A percentile compares a stretch with the other conserved stretches of the same genome.
phyloP scores from a whole-genome alignment of 2,888 invertebrate genomes.

The Megaustenia siamemsis region DNA sequence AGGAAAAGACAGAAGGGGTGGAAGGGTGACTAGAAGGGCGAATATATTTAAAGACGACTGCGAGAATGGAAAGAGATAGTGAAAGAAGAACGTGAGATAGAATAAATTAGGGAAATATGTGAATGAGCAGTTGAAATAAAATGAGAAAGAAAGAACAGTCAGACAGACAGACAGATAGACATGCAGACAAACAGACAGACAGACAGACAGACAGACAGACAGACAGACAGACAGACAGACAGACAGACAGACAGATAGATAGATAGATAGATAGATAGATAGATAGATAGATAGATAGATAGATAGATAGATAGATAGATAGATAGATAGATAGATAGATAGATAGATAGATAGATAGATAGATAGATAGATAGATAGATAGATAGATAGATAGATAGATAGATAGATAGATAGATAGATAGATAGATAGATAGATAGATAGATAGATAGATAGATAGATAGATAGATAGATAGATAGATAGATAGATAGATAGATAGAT shows the following conservation, averaged over 20 bases:
- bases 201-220: slow-evolving; percentile 25
- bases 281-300: slow-evolving; percentile 23
- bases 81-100: not conserved
- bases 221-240: slow-evolving; percentile 34
- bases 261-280: slow-evolving; percentile 10
- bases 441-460: slow-evolving; percentile 25
- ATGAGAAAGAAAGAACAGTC: not conserved
- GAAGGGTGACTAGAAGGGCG: not conserved
- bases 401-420: slow-evolving; percentile 13
- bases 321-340: slow-evolving; percentile 8
- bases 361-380: slow-evolving; percentile 8
- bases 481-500: slow-evolving; percentile 27
- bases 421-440: slow-evolving; percentile 8
- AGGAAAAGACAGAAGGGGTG: slow-evolving; percentile 1
- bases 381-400: slow-evolving; percentile 11
- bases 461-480: slow-evolving; percentile 27
- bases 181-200: too few relatives aligned
- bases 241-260: slow-evolving; percentile 12
- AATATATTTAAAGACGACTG: too few relatives aligned
- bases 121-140: not conserved
- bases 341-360: slow-evolving; percentile 15
- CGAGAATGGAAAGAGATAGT: too few relatives aligned
- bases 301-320: slow-evolving; percentile 16
- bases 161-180: too few relatives aligned
- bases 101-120: not conserved